A percentile compares a stretch with the other conserved stretches of the same genome.
Evolutionary conservation across 2,797 vertebrate genomes (phyloP).

Genomic region (Propithecus deckenii): DNA sequence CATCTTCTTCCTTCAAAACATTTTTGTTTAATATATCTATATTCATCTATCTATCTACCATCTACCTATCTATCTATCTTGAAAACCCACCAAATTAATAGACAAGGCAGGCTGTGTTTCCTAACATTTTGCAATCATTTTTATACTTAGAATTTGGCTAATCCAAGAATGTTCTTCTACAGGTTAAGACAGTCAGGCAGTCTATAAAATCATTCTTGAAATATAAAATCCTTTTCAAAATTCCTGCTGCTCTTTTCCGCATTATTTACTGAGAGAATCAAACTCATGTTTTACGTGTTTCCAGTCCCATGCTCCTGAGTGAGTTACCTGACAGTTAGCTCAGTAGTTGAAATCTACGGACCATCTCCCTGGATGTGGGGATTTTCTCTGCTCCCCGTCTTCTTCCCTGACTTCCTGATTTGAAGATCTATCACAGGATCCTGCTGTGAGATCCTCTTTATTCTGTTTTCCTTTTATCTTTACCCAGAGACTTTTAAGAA

Average conservation of each 20-base stretch:
- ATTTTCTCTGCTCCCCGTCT: slow-evolving; percentile 62
- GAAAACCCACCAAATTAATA: neutral
- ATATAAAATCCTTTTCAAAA: slow-evolving; percentile 58
- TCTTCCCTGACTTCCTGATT: slow-evolving; percentile 73
- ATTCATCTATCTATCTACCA: neutral
- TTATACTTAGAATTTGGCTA: slow-evolving; percentile 40
- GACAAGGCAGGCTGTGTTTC: slow-evolving; percentile 7
- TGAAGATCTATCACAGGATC: slow-evolving; percentile 69
- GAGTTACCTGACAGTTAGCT: slow-evolving; percentile 71
- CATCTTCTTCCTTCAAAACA: neutral
- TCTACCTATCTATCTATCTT: neutral
- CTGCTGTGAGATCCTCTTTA: slow-evolving; percentile 72
- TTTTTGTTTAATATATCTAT: neutral
- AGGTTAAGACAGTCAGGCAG: slow-evolving; percentile 36
- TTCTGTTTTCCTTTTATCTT: slow-evolving; percentile 77
- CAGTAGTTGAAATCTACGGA: slow-evolving; percentile 63
- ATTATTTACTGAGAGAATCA: slow-evolving; percentile 70
- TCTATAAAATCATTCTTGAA: slow-evolving; percentile 55
- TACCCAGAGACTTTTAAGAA: slow-evolving; percentile 73
- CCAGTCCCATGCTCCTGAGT: slow-evolving; percentile 64
- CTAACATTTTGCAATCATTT: slow-evolving; percentile 27
- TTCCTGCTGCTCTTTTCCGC: slow-evolving; percentile 58
- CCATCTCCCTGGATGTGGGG: slow-evolving; percentile 59
- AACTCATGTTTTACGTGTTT: slow-evolving; percentile 59
- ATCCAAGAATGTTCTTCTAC: neutral